These are phyloP conservation scores for Exocentrus adspersus DNA, from an alignment of 2,888 invertebrate genomes.

Conservation along the genomic window DNA sequence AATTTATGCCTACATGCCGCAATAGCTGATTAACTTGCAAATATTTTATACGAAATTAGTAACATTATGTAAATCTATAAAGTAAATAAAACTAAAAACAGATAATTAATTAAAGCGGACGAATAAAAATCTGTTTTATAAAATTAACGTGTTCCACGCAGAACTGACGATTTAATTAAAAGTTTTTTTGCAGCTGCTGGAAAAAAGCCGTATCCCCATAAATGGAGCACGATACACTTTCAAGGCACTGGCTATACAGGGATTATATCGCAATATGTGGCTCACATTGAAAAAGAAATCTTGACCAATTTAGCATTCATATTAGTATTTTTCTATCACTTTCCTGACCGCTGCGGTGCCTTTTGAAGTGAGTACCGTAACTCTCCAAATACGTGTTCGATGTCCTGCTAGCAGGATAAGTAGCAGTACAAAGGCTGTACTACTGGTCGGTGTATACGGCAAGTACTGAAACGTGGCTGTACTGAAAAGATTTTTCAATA, in stretches of 20 bases:
- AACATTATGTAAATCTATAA: conserved; percentile 22
- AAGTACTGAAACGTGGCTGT: not conserved
- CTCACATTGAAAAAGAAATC: conserved; percentile 32
- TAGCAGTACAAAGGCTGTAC: not conserved
- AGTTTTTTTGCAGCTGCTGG: conserved; percentile 15
- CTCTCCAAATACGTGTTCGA: conserved; percentile 44
- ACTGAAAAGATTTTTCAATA: not conserved
- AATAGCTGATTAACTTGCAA: conserved; percentile 29
- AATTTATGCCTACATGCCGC: conserved; percentile 25
- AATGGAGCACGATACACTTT: conserved; percentile 30
- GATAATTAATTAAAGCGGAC: conserved; percentile 13
- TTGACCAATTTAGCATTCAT: conserved; percentile 37
- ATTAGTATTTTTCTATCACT: conserved; percentile 46
- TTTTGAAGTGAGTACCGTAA: conserved; percentile 41
- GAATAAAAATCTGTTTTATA: conserved; percentile 19
- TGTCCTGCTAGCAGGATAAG: conserved; percentile 28
- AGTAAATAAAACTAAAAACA: conserved; percentile 18
- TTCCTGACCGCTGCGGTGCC: conserved; percentile 37
- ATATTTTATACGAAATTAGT: conserved; percentile 24
- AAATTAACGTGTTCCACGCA: conserved; percentile 26
- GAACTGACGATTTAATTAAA: conserved; percentile 34
- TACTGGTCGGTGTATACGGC: not conserved
- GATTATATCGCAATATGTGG: conserved; percentile 11
- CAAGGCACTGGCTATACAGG: conserved; percentile 10
- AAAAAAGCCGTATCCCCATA: conserved; percentile 21